Conservation (phyloP, 2,113 vertebrate genomes). For the Monarcha castaneiventris region DNA sequence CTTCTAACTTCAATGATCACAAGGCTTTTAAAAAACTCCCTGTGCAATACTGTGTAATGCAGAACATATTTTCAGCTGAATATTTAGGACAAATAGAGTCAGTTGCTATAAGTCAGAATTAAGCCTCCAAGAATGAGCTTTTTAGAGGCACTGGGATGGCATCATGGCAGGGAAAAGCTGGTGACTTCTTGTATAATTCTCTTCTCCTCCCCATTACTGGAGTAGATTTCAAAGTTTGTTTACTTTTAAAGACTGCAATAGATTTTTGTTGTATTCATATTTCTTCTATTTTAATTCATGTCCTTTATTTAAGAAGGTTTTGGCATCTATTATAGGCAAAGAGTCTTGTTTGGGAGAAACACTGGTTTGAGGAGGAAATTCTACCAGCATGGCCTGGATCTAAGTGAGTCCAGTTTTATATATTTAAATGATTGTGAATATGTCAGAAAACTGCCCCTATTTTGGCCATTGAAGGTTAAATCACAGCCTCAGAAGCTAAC, state of each 20-base stretch:
- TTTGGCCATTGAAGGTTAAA: background rate
- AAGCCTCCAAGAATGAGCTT: conserved; percentile 41
- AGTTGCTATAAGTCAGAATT: conserved; percentile 61
- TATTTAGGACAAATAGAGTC: conserved; percentile 60
- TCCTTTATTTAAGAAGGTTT: background rate
- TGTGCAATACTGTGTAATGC: conserved; percentile 67
- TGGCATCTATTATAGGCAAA: background rate
- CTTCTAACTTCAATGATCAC: conserved; percentile 67
- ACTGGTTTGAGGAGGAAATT: background rate
- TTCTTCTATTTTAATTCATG: background rate
- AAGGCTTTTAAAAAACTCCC: conserved; percentile 58
- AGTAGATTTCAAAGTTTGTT: background rate
- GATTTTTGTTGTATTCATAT: background rate
- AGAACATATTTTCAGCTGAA: conserved; percentile 67
- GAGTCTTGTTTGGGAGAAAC: background rate
- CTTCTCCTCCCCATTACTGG: background rate
- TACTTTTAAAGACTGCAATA: background rate
- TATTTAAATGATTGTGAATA: background rate
- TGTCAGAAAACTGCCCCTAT: background rate
- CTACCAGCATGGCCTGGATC: background rate
- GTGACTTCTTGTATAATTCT: background rate
- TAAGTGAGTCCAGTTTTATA: conserved; percentile 9
- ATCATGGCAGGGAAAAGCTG: background rate
- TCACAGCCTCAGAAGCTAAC: background rate
- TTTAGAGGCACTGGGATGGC: conserved; percentile 9